Base-by-base conservation (phyloP, 1,140 invertebrate species). In the Trypoxylus dichotomus region DNA sequence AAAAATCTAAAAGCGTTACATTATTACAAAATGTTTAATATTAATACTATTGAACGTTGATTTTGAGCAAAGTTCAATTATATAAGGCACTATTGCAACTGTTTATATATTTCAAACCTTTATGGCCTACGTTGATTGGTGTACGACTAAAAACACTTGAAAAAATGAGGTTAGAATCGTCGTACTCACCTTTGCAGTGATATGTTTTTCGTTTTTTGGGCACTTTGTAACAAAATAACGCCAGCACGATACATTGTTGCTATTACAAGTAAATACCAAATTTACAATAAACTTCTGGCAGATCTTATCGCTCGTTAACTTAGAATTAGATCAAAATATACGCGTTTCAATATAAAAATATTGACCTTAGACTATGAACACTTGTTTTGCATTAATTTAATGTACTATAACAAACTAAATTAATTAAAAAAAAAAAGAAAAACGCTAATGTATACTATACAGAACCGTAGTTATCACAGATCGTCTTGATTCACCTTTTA, bases 1-100 rank as follows among this genome's bases (percentile, higher is more conserved):
- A 80, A 60, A 76, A 77, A 80, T 78, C 82, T 83, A 60, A 74
- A 80, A 80, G 15, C 3, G 10, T 37, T 37, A 37, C 32, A 37
- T 7, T 37, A 8, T 37, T 58, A 58, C 47, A 58, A 25, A 77
- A 75, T n/a, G 15, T 29, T 29, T 37, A 8, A 37, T 37, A 7
- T 72, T 24, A 72, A 72, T 10, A 7, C 10, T 37, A 13, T n/a
- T 58, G 47, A 58, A 58, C 21, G 32, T 58, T 58, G 47, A 21
- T 58, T 58, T 58, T 58, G 47, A 5, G 15, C 47, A 58, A 58
- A 58, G 47, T 58, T 58, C 47, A 58, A 58, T 58, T n/a, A 21
- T 19, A 58, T 58, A 58, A 1, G 47, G 47, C 47, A 21, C 15
- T n/a, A 58, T 6, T 19, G 3, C 47, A 21, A 58, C 10, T 37